phyloP scores from a whole-genome alignment of 2,888 invertebrate species.

The Molorchus minor region DNA sequence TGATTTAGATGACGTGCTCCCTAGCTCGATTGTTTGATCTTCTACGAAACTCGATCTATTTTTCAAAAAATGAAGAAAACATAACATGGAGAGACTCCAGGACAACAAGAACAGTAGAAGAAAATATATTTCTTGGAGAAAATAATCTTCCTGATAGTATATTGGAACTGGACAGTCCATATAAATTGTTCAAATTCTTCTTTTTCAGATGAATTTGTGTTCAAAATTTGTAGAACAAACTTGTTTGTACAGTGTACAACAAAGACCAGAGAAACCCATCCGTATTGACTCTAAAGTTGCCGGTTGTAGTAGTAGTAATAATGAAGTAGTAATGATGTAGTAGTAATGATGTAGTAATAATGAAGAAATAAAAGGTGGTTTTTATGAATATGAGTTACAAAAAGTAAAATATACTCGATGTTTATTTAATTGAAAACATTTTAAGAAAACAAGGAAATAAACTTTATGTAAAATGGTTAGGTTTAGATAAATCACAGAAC shows the following conservation, averaged over 20 bases:
- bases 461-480: slow-evolving; percentile 48
- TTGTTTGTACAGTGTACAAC: background rate
- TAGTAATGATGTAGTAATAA: no score
- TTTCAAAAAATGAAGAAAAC: background rate
- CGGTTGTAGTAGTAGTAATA: no score
- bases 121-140: background rate
- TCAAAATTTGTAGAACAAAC: background rate
- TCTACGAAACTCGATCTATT: background rate
- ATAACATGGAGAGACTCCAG: background rate
- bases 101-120: background rate
- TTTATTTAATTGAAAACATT: slow-evolving; percentile 53
- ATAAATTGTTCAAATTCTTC: background rate
- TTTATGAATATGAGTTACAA: slow-evolving; percentile 32
- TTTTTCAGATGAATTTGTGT: background rate
- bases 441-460: slow-evolving; percentile 42
- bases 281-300: background rate
- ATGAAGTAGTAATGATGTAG: no score
- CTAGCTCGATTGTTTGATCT: background rate
- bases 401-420: background rate
- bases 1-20: background rate
- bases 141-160: background rate
- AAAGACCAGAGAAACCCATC: background rate
- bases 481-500: slow-evolving; percentile 21
- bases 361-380: slow-evolving; percentile 44
- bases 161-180: background rate